Evolutionary conservation across 2,888 invertebrate genomes (phyloP).

Genomic region (Pyrrhosoma nymphula): DNA sequence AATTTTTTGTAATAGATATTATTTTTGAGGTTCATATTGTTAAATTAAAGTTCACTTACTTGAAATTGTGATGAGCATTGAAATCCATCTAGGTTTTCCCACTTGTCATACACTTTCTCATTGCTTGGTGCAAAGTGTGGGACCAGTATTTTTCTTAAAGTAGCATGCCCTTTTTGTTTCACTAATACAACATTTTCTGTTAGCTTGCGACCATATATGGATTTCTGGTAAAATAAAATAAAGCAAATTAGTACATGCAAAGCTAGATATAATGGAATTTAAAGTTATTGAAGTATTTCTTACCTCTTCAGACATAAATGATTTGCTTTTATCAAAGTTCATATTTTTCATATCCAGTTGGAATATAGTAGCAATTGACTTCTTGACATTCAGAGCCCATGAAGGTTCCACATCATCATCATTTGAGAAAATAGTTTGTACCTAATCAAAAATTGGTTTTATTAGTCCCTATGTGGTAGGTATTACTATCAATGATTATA

Average conservation of each 20-base stretch:
- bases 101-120: not conserved
- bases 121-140: not conserved
- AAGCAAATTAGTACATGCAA: not conserved
- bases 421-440: not conserved
- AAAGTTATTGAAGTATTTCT: not conserved
- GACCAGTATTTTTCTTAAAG: slow-evolving; percentile 19
- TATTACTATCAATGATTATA: no score
- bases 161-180: not conserved
- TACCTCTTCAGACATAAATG: slow-evolving; percentile 53
- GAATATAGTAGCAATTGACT: slow-evolving; percentile 50
- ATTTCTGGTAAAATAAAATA: slow-evolving; percentile 12
- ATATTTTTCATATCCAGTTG: slow-evolving; percentile 43
- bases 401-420: not conserved
- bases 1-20: no score
- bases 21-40: not conserved
- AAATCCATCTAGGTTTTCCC: not conserved
- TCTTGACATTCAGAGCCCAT: slow-evolving; percentile 33
- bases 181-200: not conserved
- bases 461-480: no score
- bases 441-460: not conserved
- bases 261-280: not conserved
- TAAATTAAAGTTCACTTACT: not conserved
- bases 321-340: slow-evolving; percentile 45
- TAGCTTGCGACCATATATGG: not conserved
- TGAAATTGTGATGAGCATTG: not conserved